Percentiles rank a stretch among this genome's conserved stretches.
These are phyloP conservation scores for Chaetogeoica ovagalla DNA, from an alignment of 2,888 invertebrate species.

Conservation along the genomic window DNA sequence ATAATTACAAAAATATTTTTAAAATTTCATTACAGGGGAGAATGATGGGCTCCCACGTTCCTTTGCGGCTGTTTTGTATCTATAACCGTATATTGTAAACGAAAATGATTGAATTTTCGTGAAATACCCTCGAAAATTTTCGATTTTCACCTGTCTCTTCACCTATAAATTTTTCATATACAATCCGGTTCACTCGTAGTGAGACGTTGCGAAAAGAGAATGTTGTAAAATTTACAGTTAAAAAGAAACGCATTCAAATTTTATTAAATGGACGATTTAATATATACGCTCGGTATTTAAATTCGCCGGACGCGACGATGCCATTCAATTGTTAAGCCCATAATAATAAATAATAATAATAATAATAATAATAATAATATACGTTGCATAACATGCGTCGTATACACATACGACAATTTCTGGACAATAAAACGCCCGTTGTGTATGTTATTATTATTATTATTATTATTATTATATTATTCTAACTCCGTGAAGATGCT, in stretches of 20 bases:
- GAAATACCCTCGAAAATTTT: too few relatives aligned
- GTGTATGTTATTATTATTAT: too few relatives aligned
- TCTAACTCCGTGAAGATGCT: too few relatives aligned
- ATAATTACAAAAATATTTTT: too few relatives aligned
- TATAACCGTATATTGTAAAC: background rate
- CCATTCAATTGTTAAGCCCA: conserved; percentile 9
- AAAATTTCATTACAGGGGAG: too few relatives aligned
- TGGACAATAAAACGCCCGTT: too few relatives aligned
- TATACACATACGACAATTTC: too few relatives aligned
- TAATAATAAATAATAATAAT: too few relatives aligned
- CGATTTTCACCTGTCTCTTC: background rate
- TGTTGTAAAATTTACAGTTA: background rate
- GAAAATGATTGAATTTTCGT: background rate
- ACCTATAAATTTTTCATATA: background rate
- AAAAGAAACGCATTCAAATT: conserved; percentile 6
- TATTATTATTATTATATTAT: too few relatives aligned
- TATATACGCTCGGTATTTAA: background rate
- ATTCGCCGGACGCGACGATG: background rate
- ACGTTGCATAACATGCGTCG: background rate
- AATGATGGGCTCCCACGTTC: too few relatives aligned
- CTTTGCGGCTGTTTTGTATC: background rate
- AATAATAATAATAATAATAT: too few relatives aligned
- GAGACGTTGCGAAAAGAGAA: background rate
- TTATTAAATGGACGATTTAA: background rate
- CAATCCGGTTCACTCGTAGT: background rate